Conservation (phyloP, 30 jellyfish, hydroid and myxozoan genomes). For the Nemopilema nomurai region DNA sequence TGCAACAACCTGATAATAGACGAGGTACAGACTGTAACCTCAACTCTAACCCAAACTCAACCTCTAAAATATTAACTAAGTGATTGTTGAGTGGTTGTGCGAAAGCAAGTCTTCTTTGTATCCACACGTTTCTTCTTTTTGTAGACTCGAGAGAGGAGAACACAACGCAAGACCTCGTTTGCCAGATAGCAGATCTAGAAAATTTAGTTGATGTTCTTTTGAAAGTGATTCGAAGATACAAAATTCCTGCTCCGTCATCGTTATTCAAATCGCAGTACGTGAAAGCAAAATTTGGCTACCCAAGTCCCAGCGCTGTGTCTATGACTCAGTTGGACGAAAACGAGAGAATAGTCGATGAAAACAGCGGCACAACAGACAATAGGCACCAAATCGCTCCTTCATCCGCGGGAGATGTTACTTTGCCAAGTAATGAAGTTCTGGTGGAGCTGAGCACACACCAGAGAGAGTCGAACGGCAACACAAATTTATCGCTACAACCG, state of each 20-base stretch:
- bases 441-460: neutral
- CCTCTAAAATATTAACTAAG: too few relatives aligned
- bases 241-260: slow-evolving; percentile 60
- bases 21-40: too few relatives aligned
- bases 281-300: slow-evolving; percentile 18
- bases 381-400: neutral
- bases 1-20: too few relatives aligned
- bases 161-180: slow-evolving; percentile 53
- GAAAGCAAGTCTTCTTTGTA: neutral
- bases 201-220: slow-evolving; percentile 49
- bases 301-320: neutral
- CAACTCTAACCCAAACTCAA: too few relatives aligned
- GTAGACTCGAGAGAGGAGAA: slow-evolving; percentile 12
- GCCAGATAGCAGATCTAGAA: slow-evolving; percentile 61
- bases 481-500: neutral
- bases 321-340: neutral
- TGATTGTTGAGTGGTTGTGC: too few relatives aligned
- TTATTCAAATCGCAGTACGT: slow-evolving; percentile 25
- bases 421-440: neutral
- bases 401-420: neutral
- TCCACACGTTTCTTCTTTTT: neutral
- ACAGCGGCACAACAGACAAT: neutral
- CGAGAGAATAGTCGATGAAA: neutral
- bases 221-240: slow-evolving; percentile 31
- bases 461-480: neutral